phyloP scores from a whole-genome alignment of 2,113 vertebrate species.

The Ellobius talpinus region DNA sequence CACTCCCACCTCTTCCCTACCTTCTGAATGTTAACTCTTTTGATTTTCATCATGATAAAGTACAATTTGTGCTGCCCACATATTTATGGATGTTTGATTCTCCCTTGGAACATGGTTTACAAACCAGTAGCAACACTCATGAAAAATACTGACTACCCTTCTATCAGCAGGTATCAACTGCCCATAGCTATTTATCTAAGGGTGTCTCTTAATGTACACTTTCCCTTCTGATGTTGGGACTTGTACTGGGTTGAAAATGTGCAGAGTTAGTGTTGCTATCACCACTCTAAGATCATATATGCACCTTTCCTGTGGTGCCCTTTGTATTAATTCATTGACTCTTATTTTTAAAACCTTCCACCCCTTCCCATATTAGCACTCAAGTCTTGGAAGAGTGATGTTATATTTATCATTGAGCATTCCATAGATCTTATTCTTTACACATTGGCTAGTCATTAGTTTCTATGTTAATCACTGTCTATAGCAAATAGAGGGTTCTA shows the following conservation, averaged over 20 bases:
- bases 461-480: background rate
- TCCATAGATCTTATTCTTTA: background rate
- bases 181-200: background rate
- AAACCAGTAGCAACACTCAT: background rate
- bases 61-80: too few species aligned
- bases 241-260: background rate
- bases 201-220: background rate
- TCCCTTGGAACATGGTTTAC: background rate
- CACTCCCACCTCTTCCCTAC: background rate
- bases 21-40: background rate
- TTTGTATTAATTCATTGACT: background rate
- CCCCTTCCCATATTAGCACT: too few species aligned
- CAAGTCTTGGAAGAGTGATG: background rate
- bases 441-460: background rate
- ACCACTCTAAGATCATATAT: background rate
- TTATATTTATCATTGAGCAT: background rate
- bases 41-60: background rate
- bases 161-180: too few species aligned
- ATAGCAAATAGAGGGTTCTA: background rate
- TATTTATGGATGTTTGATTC: background rate
- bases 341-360: too few species aligned
- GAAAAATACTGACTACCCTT: too few species aligned
- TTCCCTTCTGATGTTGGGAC: too few species aligned
- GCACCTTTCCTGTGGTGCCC: background rate
- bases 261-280: background rate